Conservation (phyloP, 2,797 vertebrate genomes). For the Sebastes trivittatus region DNA sequence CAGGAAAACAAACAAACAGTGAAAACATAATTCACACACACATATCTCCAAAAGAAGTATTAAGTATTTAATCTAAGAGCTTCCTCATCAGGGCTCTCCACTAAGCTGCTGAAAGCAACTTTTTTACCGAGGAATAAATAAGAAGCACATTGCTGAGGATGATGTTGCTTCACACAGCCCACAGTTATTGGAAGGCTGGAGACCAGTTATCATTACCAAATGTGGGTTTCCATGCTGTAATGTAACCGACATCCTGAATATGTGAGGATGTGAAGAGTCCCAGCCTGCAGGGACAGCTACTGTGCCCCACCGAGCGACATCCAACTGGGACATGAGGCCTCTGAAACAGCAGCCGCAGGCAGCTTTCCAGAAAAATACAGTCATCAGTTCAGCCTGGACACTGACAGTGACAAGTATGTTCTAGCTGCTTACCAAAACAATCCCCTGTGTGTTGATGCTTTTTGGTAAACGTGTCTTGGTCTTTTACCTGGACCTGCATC, state of each 20-base stretch:
- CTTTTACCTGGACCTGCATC: background rate
- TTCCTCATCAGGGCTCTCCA: background rate
- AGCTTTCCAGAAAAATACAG: background rate
- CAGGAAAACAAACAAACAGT: background rate
- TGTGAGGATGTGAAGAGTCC: background rate
- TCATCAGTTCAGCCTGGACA: background rate
- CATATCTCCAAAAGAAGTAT: too few relatives aligned
- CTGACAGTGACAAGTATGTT: background rate
- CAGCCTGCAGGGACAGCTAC: background rate
- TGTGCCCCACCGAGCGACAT: conserved; percentile 2
- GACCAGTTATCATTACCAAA: background rate
- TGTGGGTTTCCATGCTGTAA: background rate
- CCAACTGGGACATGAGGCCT: background rate
- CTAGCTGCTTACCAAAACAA: background rate
- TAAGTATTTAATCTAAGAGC: background rate
- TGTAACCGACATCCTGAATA: background rate
- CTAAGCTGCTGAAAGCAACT: background rate
- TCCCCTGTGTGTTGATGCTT: background rate
- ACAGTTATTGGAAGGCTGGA: background rate
- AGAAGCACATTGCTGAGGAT: background rate
- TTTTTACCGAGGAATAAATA: background rate
- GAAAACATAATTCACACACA: background rate
- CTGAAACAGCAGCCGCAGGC: conserved; percentile 13
- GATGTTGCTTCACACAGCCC: background rate
- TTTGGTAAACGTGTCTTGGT: background rate